phyloP scores from a whole-genome alignment of 2,113 vertebrate species.

The Coregonus clupeaformis region DNA sequence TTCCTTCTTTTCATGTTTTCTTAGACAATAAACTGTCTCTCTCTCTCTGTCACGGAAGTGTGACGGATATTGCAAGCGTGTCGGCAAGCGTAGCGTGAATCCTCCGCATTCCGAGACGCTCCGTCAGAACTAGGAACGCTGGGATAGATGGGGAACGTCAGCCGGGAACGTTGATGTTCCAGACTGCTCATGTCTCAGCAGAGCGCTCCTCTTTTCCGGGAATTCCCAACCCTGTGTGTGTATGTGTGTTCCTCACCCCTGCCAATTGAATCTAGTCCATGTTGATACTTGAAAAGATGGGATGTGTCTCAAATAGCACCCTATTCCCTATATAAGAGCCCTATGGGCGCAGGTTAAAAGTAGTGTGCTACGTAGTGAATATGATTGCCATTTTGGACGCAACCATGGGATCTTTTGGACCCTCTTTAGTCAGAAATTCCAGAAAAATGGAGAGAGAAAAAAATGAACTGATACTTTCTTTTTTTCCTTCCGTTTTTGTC shows the following conservation, averaged over 20 bases:
- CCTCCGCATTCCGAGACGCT: slow-evolving; percentile 15
- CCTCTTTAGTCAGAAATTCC: no score
- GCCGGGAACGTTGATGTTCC: neutral
- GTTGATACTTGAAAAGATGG: no score
- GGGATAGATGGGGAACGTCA: neutral
- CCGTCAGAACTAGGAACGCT: neutral
- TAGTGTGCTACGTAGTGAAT: no score
- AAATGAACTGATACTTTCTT: no score
- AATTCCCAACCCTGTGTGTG: slow-evolving; percentile 13
- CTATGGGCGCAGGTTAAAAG: neutral
- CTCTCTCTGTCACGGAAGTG: slow-evolving; percentile 38
- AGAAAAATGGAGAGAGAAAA: no score
- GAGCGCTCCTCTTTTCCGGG: slow-evolving; percentile 14
- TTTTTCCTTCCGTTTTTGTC: slow-evolving; percentile 8
- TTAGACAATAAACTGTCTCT: neutral
- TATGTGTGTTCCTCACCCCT: neutral
- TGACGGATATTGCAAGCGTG: slow-evolving; percentile 22
- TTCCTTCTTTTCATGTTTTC: no score
- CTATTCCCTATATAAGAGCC: neutral
- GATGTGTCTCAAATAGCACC: neutral
- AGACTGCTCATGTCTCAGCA: slow-evolving; percentile 14
- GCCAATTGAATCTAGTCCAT: neutral
- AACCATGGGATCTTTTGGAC: no score
- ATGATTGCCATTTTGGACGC: no score
- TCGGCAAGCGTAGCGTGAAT: slow-evolving; percentile 24